Base-by-base conservation (phyloP, 2,113 vertebrate genomes). In the Hypocryptadius cinnamomeus region DNA sequence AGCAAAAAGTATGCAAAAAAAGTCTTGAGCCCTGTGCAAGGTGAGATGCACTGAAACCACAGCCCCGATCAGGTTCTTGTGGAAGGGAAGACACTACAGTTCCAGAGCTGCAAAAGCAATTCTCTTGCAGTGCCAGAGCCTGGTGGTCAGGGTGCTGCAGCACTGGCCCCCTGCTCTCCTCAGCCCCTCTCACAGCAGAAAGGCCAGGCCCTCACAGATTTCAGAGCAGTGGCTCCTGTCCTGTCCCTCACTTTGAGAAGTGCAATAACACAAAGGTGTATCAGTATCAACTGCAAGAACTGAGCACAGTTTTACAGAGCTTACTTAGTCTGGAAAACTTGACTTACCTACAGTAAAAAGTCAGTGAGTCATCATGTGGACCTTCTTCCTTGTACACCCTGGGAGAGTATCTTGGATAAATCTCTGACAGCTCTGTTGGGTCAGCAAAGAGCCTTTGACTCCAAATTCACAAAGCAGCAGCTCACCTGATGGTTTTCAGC, bases 181-280 rank as follows among this genome's bases (percentile, higher is more conserved):
- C 54, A 44, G n/a, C 1, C 51, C 42, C 77, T 24, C 3, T 15
- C 76, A 10, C 59, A 44, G 72, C 85, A 88, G 11, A 11, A 31
- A 30, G 3, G 33, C 19, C 54, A 2, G 53, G 17, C 72, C 50
- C 54, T 63, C 8, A 1, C 15, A 9, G 0, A 1, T 7, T 23
- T 21, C 4, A 40, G 18, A 65, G 59, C 91, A 85, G 81, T 31
- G 73, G 71, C 82, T 92, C 51, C 1, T 9, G 37, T 13, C 89
- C 80, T 40, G 39, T 19, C 92, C 59, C 39, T 76, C 61, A 5
- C 2, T 47, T 31, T 27, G 16, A 44, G 3, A 76, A 87, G 93
- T 92, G 95, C 96, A 96, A 92, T 93, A 94, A 73, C 37, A 24
- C 76, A 63, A 60, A 87, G 37, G 3, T 47, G 15, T 9, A 17